A percentile compares a stretch with the other conserved stretches of the same genome.
phyloP scores from a whole-genome alignment of 2,888 invertebrate genomes.

The Polydesmus complanatus region DNA sequence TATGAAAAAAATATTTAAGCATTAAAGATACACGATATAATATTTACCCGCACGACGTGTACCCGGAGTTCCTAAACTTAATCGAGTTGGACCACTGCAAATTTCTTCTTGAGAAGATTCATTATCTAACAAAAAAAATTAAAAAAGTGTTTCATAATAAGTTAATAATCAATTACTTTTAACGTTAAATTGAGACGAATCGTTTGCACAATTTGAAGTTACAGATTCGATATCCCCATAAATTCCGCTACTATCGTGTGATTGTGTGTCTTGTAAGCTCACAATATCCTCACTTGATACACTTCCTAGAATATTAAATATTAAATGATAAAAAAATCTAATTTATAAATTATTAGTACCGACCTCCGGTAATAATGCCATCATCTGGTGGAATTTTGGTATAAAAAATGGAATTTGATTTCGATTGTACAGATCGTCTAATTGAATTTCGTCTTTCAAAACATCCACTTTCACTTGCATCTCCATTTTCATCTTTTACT shows the following conservation, averaged over 20 bases:
- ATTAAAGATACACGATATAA: neutral
- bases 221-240: slow-evolving; percentile 10
- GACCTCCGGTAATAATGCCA: neutral
- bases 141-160: neutral
- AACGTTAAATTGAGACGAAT: neutral
- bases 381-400: slow-evolving; percentile 7
- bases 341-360: neutral
- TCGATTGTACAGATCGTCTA: slow-evolving; percentile 1
- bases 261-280: slow-evolving; percentile 5
- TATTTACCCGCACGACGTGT: slow-evolving; percentile 14
- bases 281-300: slow-evolving; percentile 12
- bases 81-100: neutral
- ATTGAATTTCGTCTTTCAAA: slow-evolving; percentile 10
- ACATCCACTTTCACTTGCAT: neutral
- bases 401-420: slow-evolving; percentile 13
- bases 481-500: neutral
- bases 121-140: neutral
- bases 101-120: neutral
- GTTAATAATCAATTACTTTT: neutral
- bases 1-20: neutral
- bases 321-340: no score
- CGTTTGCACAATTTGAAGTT: neutral
- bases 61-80: slow-evolving; percentile 12
- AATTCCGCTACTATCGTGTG: neutral
- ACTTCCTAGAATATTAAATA: slow-evolving; percentile 7